Base-by-base conservation (phyloP, 1,140 invertebrate genomes). In the Eufriesea mexicana region DNA sequence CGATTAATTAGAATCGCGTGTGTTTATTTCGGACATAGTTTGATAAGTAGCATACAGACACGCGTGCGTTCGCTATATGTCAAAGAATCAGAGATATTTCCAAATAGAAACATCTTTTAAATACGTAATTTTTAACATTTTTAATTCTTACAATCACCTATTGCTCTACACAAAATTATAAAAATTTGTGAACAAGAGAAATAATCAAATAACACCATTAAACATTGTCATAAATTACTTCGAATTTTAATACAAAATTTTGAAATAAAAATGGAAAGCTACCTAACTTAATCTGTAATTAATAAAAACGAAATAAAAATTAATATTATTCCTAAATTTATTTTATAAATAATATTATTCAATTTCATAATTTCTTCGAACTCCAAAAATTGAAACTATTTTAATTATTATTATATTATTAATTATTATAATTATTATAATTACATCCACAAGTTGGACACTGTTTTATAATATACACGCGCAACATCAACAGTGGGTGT, bases 1-100 rank as follows among this genome's bases (percentile, higher is more conserved):
- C 54, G n/a, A 79, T 71, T 79, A 54, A 79, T 79, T 71, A 70
- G 54, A 59, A 28, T 79, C 45, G 77, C 66, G 66, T 79, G 54
- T 18, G 25, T 61, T 71, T 49, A 57, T 28, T 47, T 25, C n/a
- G 10, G 49, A 35, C n/a, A 18, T 23, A n/a, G 7, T 61, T 71
- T 42, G 67, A 71, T 71, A 61, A 70, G 59, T 57, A 14, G 25
- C 25, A 2, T 14, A 23, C 14, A 42, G 6, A 2, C 20, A 61
- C 77, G 45, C 54, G 54, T n/a, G 16, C 35, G 25, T 59, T 57
- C 18, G 5, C 77, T 4, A 45, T 61, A 25, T 59, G 8, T 7
- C 23, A 18, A 59, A n/a, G 42, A n/a, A 45, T 45, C 5, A 59
- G 20, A 35, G 0, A 47, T 45, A 23, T 45, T 42, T 2, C 5